Conservation (phyloP, 1,140 invertebrate species). For the Sitodiplosis mosellana region DNA sequence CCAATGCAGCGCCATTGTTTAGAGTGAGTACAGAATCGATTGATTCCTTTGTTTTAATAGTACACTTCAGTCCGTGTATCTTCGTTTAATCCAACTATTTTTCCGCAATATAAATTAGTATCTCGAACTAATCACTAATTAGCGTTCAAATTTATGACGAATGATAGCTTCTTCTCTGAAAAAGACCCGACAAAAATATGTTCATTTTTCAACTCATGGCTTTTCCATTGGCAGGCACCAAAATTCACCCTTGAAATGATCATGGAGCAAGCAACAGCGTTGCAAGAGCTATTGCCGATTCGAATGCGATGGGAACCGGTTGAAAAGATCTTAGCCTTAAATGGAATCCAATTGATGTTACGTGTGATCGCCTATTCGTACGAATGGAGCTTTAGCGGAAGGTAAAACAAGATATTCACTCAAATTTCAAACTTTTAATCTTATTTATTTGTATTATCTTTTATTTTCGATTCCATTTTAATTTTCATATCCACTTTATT, state of each 20-base stretch:
- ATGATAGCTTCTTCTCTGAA: too few species aligned
- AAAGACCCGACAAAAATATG: too few species aligned
- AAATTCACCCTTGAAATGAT: conserved; percentile 59
- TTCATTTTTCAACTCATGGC: too few species aligned
- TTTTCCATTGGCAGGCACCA: conserved; percentile 32
- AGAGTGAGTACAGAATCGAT: too few species aligned
- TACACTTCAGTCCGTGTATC: too few species aligned
- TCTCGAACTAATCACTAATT: too few species aligned
- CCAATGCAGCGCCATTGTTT: background rate
- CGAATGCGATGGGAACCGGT: conserved; percentile 70
- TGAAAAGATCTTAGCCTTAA: conserved; percentile 65
- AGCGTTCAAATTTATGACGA: too few species aligned
- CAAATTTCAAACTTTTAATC: conserved; percentile 2
- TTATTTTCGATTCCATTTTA: background rate
- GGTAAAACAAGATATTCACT: conserved; percentile 28
- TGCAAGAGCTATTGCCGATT: conserved; percentile 59
- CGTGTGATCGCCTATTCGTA: conserved; percentile 76
- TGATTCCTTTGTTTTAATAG: too few species aligned
- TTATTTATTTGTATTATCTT: background rate
- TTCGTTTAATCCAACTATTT: too few species aligned
- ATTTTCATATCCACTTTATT: background rate
- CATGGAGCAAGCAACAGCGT: conserved; percentile 61
- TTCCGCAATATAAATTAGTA: too few species aligned
- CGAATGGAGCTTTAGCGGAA: conserved; percentile 80
- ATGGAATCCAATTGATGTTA: conserved; percentile 64